These are phyloP conservation scores for Isoperla grammatica DNA, from an alignment of 2,888 invertebrate species.

Conservation along the genomic window DNA sequence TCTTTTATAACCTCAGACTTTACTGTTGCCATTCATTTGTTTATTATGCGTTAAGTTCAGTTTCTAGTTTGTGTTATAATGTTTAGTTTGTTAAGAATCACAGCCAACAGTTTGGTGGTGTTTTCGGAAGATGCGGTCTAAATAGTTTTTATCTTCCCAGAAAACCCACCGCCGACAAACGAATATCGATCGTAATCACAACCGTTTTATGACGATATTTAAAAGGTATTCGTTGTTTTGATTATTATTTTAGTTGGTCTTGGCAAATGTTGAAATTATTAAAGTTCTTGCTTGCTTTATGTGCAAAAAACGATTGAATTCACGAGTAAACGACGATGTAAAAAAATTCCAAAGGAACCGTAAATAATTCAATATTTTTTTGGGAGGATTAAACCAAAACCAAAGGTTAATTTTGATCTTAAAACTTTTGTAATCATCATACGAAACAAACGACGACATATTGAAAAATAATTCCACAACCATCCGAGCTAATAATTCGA, in stretches of 20 bases:
- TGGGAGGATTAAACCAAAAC: too few species aligned
- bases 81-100: constrained; percentile 19
- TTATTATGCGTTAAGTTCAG: background rate
- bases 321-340: background rate
- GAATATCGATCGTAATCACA: constrained; percentile 24
- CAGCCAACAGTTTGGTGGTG: constrained; percentile 31
- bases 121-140: constrained; percentile 20
- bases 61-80: background rate
- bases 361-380: too few species aligned
- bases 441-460: background rate
- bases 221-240: constrained; percentile 13
- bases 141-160: constrained; percentile 20
- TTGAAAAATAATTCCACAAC: background rate
- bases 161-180: constrained; percentile 13
- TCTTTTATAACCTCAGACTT: constrained; percentile 18
- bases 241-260: constrained; percentile 4
- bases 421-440: background rate
- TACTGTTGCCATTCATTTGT: background rate
- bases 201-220: constrained; percentile 19
- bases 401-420: too few species aligned
- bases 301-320: too few species aligned
- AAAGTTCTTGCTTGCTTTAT: too few species aligned
- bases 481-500: background rate
- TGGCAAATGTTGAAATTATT: too few species aligned
- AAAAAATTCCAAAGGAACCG: background rate